These are phyloP conservation scores for Pithys albifrons DNA, from an alignment of 2,113 vertebrate genomes.

Conservation along the genomic window DNA sequence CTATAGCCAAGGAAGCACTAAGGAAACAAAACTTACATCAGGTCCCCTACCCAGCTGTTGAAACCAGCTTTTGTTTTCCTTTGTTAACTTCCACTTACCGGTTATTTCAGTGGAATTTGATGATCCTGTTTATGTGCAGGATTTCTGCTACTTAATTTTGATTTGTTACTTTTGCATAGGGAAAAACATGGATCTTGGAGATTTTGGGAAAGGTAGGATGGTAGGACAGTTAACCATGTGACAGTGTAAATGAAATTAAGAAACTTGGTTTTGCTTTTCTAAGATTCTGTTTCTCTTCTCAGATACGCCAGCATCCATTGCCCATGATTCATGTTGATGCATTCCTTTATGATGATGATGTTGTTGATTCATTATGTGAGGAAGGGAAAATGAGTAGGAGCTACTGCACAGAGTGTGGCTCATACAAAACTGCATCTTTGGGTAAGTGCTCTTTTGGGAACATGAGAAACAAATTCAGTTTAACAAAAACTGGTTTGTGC, in stretches of 20 bases:
- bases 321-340: slow-evolving; percentile 87
- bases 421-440: slow-evolving; percentile 81
- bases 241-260: not conserved
- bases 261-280: not conserved
- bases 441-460: slow-evolving; percentile 71
- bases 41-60: not conserved
- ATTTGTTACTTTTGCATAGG: not conserved
- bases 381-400: slow-evolving; percentile 88
- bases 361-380: slow-evolving; percentile 87
- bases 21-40: not conserved
- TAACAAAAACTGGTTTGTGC: slow-evolving; percentile 2
- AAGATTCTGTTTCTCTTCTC: slow-evolving; percentile 37
- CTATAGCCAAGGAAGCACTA: not conserved
- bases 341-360: slow-evolving; percentile 92
- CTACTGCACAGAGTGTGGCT: slow-evolving; percentile 87
- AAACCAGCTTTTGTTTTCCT: not conserved
- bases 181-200: not conserved
- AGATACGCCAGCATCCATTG: slow-evolving; percentile 80
- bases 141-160: not conserved
- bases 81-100: not conserved
- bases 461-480: not conserved
- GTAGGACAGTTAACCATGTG: not conserved
- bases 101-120: not conserved
- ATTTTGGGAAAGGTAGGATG: not conserved
- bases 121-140: not conserved